Evolutionary conservation across 2,797 vertebrate genomes (phyloP).

Genomic region (Bradypus variegatus): DNA sequence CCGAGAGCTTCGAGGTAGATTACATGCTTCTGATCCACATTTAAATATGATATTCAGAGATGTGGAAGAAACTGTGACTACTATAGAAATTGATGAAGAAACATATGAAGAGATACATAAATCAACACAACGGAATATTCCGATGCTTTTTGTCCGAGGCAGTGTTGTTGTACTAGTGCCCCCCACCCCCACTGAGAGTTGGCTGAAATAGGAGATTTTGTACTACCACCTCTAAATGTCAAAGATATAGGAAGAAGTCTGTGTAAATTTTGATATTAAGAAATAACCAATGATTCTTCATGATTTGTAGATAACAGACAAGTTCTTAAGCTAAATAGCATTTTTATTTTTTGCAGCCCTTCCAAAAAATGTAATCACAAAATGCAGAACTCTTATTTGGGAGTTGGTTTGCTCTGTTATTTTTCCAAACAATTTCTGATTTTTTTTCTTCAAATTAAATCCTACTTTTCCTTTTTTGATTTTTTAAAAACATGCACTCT

Average conservation of each 20-base stretch:
- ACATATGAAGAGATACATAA: too few species aligned
- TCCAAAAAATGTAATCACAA: conserved; percentile 34
- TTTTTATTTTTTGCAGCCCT: conserved; percentile 35
- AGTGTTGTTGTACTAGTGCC: conserved; percentile 98
- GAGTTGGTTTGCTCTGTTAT: conserved; percentile 33
- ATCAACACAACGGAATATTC: conserved; percentile 98
- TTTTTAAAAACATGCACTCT: conserved; percentile 21
- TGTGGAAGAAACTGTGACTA: too few species aligned
- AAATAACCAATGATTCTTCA: not conserved
- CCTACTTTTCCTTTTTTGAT: conserved; percentile 47
- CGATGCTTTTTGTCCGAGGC: conserved; percentile 98
- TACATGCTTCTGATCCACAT: too few species aligned
- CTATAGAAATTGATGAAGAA: too few species aligned
- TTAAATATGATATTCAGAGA: too few species aligned
- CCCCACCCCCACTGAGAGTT: conserved; percentile 85
- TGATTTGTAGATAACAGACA: not conserved
- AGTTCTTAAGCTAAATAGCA: not conserved
- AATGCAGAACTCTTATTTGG: conserved; percentile 31
- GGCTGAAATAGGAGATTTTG: conserved; percentile 75
- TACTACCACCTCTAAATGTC: conserved; percentile 18
- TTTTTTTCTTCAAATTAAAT: conserved; percentile 70
- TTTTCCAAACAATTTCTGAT: conserved; percentile 36
- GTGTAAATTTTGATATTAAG: not conserved
- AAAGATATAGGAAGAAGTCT: conserved; percentile 25
- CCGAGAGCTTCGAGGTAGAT: too few species aligned